phyloP scores from a whole-genome alignment of 2,797 vertebrate genomes.

The Malurus splendens region DNA sequence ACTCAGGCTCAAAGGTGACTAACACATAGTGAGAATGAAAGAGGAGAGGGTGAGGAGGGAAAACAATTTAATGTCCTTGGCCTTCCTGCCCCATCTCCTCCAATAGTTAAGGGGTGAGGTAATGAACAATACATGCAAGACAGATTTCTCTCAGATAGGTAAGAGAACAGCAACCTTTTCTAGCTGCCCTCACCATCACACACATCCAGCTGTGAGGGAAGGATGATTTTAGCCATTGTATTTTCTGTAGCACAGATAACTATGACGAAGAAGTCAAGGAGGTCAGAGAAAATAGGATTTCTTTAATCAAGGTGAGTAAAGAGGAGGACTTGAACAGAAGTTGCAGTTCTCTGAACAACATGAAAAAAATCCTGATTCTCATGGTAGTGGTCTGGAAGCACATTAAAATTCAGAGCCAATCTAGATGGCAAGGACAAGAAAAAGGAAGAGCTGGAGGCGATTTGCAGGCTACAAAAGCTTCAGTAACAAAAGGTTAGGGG shows the following conservation, averaged over 20 bases:
- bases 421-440: not conserved
- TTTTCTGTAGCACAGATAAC: not conserved
- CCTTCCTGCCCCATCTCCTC: not conserved
- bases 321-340: not conserved
- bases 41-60: not conserved
- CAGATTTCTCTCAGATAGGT: not conserved
- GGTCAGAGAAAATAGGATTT: not conserved
- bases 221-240: not conserved
- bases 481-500: not conserved
- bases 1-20: not conserved
- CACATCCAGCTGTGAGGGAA: not conserved
- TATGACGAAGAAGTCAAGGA: not conserved
- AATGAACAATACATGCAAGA: not conserved
- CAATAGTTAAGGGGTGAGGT: not conserved
- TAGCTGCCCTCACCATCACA: not conserved
- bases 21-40: not conserved
- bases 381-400: not conserved
- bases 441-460: not conserved
- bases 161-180: not conserved
- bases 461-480: not conserved
- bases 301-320: not conserved
- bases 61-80: not conserved
- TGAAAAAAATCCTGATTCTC: not conserved
- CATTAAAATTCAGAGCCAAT: slow-evolving; percentile 1
- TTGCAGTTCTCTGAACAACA: not conserved